A percentile compares a stretch with the other conserved stretches of the same genome.
Evolutionary conservation across 2,113 vertebrate genomes (phyloP).

Genomic region (Lethenteron camtschaticum): DNA sequence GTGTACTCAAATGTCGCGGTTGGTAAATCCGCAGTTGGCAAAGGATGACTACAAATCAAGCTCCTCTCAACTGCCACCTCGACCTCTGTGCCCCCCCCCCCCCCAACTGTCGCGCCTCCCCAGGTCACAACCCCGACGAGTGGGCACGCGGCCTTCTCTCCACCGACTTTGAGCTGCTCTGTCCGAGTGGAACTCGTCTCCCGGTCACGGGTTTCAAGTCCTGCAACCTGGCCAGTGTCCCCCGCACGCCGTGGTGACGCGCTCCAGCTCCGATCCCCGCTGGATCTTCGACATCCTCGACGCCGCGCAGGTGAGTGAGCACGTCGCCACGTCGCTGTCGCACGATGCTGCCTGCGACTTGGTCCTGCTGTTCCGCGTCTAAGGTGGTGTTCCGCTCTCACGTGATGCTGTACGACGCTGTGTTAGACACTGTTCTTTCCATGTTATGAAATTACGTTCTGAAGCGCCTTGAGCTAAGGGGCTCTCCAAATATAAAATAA

Average conservation of each 20-base stretch:
- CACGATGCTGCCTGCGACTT: too few species aligned
- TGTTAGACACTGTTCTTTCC: neutral
- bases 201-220: slow-evolving; percentile 41
- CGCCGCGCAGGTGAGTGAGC: slow-evolving; percentile 43
- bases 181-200: slow-evolving; percentile 40
- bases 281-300: slow-evolving; percentile 54
- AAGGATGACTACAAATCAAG: too few species aligned
- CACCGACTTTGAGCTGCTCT: slow-evolving; percentile 58
- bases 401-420: neutral
- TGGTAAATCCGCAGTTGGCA: too few species aligned
- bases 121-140: slow-evolving; percentile 35
- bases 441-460: neutral
- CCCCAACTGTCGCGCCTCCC: neutral
- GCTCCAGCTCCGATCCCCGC: slow-evolving; percentile 35
- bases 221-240: slow-evolving; percentile 57
- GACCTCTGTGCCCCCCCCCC: too few species aligned
- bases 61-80: too few species aligned
- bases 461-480: neutral
- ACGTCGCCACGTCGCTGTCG: too few species aligned
- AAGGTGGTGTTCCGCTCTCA: too few species aligned
- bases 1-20: too few species aligned
- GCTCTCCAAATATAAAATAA: neutral
- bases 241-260: slow-evolving; percentile 63
- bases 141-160: slow-evolving; percentile 36
- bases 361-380: too few species aligned